Percentiles rank a stretch among this genome's conserved stretches.
These are phyloP conservation scores for Strigamia maritima DNA, from an alignment of 2,888 invertebrate species.

Conservation along the genomic window DNA sequence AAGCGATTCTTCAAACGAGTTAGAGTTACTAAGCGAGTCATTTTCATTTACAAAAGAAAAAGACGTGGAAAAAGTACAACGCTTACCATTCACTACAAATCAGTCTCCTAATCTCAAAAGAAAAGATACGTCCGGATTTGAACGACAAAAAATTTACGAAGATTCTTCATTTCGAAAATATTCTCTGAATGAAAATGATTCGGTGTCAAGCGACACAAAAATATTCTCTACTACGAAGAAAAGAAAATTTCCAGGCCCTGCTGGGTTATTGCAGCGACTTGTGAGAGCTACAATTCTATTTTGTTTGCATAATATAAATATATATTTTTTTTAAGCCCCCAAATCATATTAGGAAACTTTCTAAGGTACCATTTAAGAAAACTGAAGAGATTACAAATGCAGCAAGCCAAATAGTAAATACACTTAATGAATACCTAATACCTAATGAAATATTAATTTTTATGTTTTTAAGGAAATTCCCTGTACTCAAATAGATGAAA, in stretches of 20 bases:
- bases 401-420: not conserved
- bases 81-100: no score
- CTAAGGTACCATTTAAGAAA: not conserved
- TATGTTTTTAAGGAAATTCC: not conserved
- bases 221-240: not conserved
- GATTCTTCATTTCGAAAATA: no score
- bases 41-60: no score
- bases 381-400: not conserved
- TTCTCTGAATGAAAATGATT: not conserved
- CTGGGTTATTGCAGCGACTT: not conserved
- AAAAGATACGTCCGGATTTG: no score
- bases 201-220: not conserved
- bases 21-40: no score
- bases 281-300: not conserved
- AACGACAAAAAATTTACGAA: no score
- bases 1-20: not conserved
- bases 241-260: slow-evolving; percentile 9
- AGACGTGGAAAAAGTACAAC: no score
- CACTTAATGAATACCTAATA: not conserved
- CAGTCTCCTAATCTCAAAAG: no score
- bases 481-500: not conserved
- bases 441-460: not conserved
- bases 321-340: not conserved
- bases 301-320: not conserved
- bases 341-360: not conserved